phyloP scores from a whole-genome alignment of 2,797 vertebrate species.

The Chelmon rostratus region DNA sequence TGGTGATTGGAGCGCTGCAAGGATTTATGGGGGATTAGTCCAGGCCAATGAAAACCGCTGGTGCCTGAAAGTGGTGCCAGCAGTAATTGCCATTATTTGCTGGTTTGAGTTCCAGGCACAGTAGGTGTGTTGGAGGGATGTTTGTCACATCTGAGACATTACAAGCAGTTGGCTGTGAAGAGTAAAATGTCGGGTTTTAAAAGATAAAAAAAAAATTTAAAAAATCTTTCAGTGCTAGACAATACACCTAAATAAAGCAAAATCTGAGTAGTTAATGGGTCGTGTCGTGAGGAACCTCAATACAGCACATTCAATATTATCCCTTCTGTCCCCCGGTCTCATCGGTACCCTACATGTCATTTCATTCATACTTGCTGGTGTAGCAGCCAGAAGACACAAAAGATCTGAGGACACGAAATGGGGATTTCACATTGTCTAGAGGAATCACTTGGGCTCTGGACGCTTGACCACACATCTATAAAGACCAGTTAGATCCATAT shows the following conservation, averaged over 20 bases:
- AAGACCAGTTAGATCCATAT: slow-evolving; percentile 77
- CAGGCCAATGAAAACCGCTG: slow-evolving; percentile 83
- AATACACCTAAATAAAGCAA: neutral
- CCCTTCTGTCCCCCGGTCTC: slow-evolving; percentile 5
- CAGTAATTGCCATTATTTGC: slow-evolving; percentile 75
- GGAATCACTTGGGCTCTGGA: slow-evolving; percentile 70
- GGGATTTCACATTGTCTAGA: slow-evolving; percentile 71
- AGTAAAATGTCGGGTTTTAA: slow-evolving; percentile 4
- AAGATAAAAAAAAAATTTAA: neutral
- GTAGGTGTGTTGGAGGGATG: slow-evolving; percentile 64
- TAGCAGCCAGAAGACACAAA: slow-evolving; percentile 56
- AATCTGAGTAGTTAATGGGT: neutral
- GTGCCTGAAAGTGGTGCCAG: slow-evolving; percentile 85
- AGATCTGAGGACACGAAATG: slow-evolving; percentile 66
- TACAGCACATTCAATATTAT: neutral
- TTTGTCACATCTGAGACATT: slow-evolving; percentile 60
- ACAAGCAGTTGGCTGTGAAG: slow-evolving; percentile 12
- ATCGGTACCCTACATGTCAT: slow-evolving; percentile 30
- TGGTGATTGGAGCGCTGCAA: slow-evolving; percentile 76
- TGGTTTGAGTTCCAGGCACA: slow-evolving; percentile 68
- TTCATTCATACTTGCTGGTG: slow-evolving; percentile 46
- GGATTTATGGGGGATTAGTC: slow-evolving; percentile 82
- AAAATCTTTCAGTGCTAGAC: neutral
- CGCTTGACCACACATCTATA: slow-evolving; percentile 80
- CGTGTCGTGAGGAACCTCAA: neutral